phyloP scores from a whole-genome alignment of 2,797 vertebrate species.

The Bradypus variegatus region DNA sequence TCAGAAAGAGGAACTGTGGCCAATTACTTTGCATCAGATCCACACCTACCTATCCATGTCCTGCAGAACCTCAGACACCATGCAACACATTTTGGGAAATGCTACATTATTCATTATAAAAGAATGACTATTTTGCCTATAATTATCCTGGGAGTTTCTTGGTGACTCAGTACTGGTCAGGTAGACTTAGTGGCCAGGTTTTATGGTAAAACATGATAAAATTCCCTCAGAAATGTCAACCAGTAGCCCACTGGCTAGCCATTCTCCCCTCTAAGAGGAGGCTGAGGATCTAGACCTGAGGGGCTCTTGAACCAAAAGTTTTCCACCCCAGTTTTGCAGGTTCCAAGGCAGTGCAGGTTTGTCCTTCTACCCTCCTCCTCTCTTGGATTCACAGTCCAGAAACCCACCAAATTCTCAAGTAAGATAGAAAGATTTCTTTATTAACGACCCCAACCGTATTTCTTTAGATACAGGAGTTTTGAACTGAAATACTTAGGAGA shows the following conservation, averaged over 20 bases:
- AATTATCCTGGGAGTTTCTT: background rate
- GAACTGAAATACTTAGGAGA: constrained; percentile 78
- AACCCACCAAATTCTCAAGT: constrained; percentile 55
- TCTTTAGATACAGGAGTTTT: constrained; percentile 80
- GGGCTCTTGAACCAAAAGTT: background rate
- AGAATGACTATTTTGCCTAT: background rate
- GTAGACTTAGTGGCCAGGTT: background rate
- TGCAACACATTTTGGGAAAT: background rate
- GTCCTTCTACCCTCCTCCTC: background rate
- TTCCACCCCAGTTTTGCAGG: background rate
- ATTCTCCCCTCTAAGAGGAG: background rate
- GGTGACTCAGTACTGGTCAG: background rate
- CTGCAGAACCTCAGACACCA: background rate
- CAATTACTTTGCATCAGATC: background rate
- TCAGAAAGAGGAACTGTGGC: background rate
- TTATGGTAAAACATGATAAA: background rate
- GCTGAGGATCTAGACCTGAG: background rate
- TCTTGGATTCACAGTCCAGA: constrained; percentile 47
- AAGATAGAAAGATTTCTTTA: constrained; percentile 82
- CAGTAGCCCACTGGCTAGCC: background rate
- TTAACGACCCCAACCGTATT: constrained; percentile 79
- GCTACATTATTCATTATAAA: background rate
- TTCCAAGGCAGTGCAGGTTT: background rate
- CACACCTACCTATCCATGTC: background rate
- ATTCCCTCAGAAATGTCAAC: background rate